Conservation (phyloP, 2,888 invertebrate species). For the Petrolisthes manimaculis region DNA sequence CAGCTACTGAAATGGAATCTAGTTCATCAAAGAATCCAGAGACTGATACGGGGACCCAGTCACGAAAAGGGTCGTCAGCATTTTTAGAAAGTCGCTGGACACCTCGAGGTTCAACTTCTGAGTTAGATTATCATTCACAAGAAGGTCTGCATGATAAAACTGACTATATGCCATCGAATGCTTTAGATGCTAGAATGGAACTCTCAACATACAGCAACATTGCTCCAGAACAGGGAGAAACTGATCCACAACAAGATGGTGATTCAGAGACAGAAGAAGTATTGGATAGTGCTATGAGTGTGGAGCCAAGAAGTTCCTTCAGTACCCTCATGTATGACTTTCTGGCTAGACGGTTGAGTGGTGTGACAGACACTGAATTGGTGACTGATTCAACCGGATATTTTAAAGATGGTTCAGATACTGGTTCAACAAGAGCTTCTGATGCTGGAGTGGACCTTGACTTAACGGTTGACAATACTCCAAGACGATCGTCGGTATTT, state of each 20-base stretch:
- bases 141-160: background rate
- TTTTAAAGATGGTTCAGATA: too few species aligned
- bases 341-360: background rate
- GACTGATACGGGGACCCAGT: background rate
- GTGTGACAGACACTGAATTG: background rate
- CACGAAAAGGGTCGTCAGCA: slow-evolving; percentile 12
- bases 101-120: background rate
- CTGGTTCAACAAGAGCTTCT: too few species aligned
- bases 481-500: too few species aligned
- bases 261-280: too few species aligned
- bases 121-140: background rate
- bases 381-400: too few species aligned
- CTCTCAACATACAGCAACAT: slow-evolving; percentile 9
- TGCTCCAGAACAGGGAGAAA: background rate
- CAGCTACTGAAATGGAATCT: slow-evolving; percentile 5
- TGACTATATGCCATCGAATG: slow-evolving; percentile 1
- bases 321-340: background rate
- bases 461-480: too few species aligned
- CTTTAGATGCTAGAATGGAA: slow-evolving; percentile 12
- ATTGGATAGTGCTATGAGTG: background rate
- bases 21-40: slow-evolving; percentile 16
- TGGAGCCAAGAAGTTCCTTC: background rate
- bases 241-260: background rate
- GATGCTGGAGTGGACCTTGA: too few species aligned
- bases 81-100: background rate